Conservation (phyloP, 2,797 vertebrate species). For the Dermochelys coriacea region DNA sequence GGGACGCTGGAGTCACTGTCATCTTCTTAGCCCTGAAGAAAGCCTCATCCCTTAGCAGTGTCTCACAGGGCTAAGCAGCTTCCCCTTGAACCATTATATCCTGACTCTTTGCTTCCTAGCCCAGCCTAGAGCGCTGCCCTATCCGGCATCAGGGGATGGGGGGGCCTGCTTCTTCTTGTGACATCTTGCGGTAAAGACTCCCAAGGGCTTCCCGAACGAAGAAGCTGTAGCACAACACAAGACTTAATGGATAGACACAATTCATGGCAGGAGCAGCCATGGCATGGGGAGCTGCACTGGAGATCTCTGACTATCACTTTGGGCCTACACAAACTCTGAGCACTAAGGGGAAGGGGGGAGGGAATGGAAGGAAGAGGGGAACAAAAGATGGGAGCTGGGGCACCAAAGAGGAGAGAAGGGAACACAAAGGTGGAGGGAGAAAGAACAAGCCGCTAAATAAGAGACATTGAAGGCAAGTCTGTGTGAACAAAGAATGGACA, state of each 20-base stretch:
- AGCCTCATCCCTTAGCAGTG: fast-evolving
- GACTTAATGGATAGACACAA: background rate
- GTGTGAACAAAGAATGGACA: background rate
- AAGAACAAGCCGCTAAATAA: background rate
- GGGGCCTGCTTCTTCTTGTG: background rate
- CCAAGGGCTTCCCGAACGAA: background rate
- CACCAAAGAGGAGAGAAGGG: background rate
- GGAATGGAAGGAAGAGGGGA: background rate
- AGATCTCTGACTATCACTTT: background rate
- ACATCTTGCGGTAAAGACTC: background rate
- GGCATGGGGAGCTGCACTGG: background rate
- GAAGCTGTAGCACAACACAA: background rate
- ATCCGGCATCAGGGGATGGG: fast-evolving
- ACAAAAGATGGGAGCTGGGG: background rate
- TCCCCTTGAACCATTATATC: too few species aligned
- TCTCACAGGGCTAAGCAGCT: background rate
- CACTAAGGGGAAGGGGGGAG: background rate
- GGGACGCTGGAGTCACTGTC: background rate
- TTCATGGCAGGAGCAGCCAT: background rate
- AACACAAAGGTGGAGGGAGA: background rate
- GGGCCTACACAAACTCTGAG: background rate
- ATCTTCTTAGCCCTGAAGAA: background rate
- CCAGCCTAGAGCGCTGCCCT: background rate
- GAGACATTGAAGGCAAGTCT: background rate
- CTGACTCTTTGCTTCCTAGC: background rate